phyloP scores from a whole-genome alignment of 92 coral and sea anemone species.

The Nematostella vectensis region DNA sequence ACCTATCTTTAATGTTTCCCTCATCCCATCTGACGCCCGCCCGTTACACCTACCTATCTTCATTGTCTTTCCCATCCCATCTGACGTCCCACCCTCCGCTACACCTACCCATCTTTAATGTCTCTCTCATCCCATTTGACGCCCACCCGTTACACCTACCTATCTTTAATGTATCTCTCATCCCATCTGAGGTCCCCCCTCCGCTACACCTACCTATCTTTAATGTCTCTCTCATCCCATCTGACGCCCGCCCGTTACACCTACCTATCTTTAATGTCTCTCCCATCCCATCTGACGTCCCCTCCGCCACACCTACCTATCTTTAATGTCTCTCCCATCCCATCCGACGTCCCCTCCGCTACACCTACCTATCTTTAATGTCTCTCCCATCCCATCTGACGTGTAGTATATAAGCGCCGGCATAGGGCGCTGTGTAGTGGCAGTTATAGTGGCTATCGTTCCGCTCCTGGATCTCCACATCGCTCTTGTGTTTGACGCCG shows the following conservation, averaged over 20 bases:
- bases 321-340: conserved; percentile 61
- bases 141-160: too few relatives aligned
- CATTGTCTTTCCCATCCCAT: conserved; percentile 73
- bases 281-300: conserved; percentile 72
- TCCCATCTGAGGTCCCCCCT: conserved; percentile 73
- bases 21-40: conserved; percentile 76
- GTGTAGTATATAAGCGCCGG: conserved; percentile 82
- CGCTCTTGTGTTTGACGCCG: conserved; percentile 69
- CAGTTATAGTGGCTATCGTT: conserved; percentile 71
- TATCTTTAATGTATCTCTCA: conserved; percentile 49
- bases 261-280: conserved; percentile 43
- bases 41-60: too few relatives aligned
- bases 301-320: too few relatives aligned
- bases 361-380: conserved; percentile 25
- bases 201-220: conserved; percentile 18
- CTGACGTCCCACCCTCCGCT: too few relatives aligned
- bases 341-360: conserved; percentile 57
- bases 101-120: conserved; percentile 28
- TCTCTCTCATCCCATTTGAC: conserved; percentile 74
- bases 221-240: conserved; percentile 73
- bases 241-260: too few relatives aligned
- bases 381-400: conserved; percentile 76
- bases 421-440: conserved; percentile 61
- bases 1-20: conserved; percentile 41
- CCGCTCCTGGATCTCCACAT: conserved; percentile 60